A percentile compares a stretch with the other conserved stretches of the same genome.
Conservation (phyloP, 2,888 invertebrate genomes). For the Eurois occulta region DNA sequence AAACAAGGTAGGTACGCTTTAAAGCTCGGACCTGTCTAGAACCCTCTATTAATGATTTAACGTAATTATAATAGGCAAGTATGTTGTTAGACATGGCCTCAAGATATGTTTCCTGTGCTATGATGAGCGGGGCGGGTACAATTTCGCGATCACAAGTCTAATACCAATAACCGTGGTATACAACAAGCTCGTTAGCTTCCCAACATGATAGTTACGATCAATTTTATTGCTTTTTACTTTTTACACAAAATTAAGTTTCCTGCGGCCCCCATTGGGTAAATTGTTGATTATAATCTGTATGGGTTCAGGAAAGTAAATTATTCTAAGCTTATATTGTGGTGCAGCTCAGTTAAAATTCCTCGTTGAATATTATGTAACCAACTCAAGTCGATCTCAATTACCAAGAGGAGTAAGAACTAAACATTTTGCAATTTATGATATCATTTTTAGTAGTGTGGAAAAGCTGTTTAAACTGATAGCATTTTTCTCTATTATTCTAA, state of each 20-base stretch:
- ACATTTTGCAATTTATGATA: constrained; percentile 36
- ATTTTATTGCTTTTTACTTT: constrained; percentile 82
- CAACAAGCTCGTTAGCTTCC: constrained; percentile 83
- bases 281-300: constrained; percentile 80
- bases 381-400: constrained; percentile 59
- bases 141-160: constrained; percentile 72
- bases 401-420: constrained; percentile 35
- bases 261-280: constrained; percentile 75
- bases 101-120: constrained; percentile 52
- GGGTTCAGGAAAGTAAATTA: constrained; percentile 74
- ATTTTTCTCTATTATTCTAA: constrained; percentile 26
- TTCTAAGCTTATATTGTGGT: constrained; percentile 71
- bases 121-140: constrained; percentile 63
- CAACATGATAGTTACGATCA: constrained; percentile 83
- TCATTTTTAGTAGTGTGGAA: constrained; percentile 9
- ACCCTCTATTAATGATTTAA: constrained; percentile 47
- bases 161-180: constrained; percentile 74
- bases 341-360: constrained; percentile 60
- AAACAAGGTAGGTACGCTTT: not conserved
- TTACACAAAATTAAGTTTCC: constrained; percentile 77
- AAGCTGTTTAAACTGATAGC: not conserved
- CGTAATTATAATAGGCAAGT: constrained; percentile 65
- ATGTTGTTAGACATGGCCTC: constrained; percentile 53
- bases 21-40: constrained; percentile 9
- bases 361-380: constrained; percentile 54